These are phyloP conservation scores for Pseudeuparius sepicola DNA, from an alignment of 2,888 invertebrate species.

Conservation along the genomic window DNA sequence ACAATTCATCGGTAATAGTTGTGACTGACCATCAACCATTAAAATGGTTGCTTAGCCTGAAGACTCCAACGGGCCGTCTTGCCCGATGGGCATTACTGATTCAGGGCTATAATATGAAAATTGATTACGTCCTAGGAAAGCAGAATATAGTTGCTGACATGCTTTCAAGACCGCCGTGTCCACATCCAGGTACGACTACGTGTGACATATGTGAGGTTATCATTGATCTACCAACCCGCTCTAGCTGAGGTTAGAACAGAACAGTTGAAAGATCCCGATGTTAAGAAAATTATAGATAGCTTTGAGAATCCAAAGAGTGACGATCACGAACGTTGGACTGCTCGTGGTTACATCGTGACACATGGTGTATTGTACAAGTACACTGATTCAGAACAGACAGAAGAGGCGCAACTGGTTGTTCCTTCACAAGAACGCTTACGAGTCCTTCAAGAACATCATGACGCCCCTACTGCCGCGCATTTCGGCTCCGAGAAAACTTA, in stretches of 20 bases:
- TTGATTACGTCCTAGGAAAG: no score
- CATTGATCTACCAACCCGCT: slow-evolving; percentile 2
- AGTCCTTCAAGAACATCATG: slow-evolving; percentile 13
- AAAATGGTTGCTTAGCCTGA: slow-evolving; percentile 33
- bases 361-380: slow-evolving; percentile 22
- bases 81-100: slow-evolving; percentile 38
- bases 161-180: slow-evolving; percentile 16
- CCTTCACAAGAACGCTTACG: slow-evolving; percentile 9
- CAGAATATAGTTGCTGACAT: slow-evolving; percentile 17
- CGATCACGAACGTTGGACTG: slow-evolving; percentile 15
- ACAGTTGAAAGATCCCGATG: slow-evolving; percentile 22
- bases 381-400: slow-evolving; percentile 16
- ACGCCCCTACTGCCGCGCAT: slow-evolving; percentile 12
- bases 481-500: slow-evolving; percentile 14
- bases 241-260: slow-evolving; percentile 17
- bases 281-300: slow-evolving; percentile 23
- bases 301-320: slow-evolving; percentile 16
- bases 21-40: slow-evolving; percentile 39
- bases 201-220: neutral
- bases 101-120: slow-evolving; percentile 29
- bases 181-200: neutral
- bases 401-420: slow-evolving; percentile 24
- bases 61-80: slow-evolving; percentile 30
- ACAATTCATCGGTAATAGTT: slow-evolving; percentile 30
- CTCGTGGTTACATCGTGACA: slow-evolving; percentile 19